Conservation (phyloP, 2,888 invertebrate species). For the Suillia variegata region DNA sequence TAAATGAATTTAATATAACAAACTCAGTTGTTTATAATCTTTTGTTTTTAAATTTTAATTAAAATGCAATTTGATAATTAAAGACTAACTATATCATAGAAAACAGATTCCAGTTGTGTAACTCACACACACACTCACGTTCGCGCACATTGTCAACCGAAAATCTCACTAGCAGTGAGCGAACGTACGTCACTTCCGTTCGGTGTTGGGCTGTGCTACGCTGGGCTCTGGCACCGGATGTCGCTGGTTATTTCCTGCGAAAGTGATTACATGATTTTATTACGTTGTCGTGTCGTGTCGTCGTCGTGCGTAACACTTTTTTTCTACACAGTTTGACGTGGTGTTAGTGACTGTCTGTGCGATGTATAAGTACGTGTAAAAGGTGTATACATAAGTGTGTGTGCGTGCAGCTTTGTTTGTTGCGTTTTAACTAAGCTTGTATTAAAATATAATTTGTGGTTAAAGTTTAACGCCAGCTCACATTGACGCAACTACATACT, state of each 20-base stretch:
- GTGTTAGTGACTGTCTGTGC: too few species aligned
- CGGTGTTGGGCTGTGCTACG: too few species aligned
- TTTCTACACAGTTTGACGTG: not conserved
- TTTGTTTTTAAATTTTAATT: too few species aligned
- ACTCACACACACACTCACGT: constrained; percentile 16
- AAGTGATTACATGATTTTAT: not conserved
- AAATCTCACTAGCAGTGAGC: not conserved
- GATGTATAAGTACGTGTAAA: too few species aligned
- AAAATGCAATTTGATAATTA: too few species aligned
- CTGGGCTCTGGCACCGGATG: not conserved
- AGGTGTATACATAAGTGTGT: too few species aligned
- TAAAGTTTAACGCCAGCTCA: not conserved
- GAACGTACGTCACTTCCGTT: not conserved
- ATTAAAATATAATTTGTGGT: not conserved
- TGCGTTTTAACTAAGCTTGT: not conserved
- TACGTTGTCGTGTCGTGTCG: not conserved
- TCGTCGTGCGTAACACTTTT: not conserved
- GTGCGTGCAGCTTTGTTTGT: not conserved
- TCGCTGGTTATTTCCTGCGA: constrained; percentile 22
- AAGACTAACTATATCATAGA: too few species aligned
- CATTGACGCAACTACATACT: not conserved
- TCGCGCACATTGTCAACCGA: not conserved
- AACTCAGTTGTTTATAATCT: too few species aligned
- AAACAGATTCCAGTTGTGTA: too few species aligned
- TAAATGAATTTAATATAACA: too few species aligned